phyloP scores from a whole-genome alignment of 2,797 vertebrate species.

The Hypotaenidia philippensis region DNA sequence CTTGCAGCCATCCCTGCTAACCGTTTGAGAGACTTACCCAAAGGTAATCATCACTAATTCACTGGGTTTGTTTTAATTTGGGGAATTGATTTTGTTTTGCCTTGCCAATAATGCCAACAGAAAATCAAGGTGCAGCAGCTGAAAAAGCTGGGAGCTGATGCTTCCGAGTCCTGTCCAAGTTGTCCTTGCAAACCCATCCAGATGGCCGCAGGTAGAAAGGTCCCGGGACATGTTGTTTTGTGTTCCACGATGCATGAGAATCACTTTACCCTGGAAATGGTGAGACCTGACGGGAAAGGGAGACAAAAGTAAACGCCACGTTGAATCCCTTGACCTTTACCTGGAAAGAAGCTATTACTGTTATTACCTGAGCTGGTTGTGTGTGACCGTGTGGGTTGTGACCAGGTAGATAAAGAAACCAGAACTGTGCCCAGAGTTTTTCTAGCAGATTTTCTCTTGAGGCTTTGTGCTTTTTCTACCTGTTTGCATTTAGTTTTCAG shows the following conservation, averaged over 20 bases:
- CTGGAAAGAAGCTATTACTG: background rate
- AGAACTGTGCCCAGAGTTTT: background rate
- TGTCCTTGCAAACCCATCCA: background rate
- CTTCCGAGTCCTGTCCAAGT: background rate
- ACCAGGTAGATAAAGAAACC: background rate
- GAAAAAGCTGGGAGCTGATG: background rate
- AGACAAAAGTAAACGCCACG: background rate
- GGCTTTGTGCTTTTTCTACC: background rate
- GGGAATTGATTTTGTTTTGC: background rate
- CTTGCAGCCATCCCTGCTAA: slow-evolving; percentile 92
- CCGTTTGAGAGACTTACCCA: slow-evolving; percentile 81
- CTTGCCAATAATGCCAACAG: background rate
- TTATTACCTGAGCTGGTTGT: background rate
- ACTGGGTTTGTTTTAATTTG: background rate
- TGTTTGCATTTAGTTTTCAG: background rate
- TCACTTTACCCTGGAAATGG: background rate
- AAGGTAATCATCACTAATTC: slow-evolving; percentile 83
- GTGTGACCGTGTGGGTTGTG: background rate
- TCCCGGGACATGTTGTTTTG: background rate
- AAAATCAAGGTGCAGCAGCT: background rate
- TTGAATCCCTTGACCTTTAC: background rate
- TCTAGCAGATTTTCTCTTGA: background rate
- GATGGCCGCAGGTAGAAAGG: background rate
- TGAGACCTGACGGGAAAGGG: background rate
- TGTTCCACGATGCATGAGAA: background rate